Evolutionary conservation across 2,888 invertebrate genomes (phyloP), one percentile per base, ranked within the genome.

Genomic region (Ophion slaviceki): DNA sequence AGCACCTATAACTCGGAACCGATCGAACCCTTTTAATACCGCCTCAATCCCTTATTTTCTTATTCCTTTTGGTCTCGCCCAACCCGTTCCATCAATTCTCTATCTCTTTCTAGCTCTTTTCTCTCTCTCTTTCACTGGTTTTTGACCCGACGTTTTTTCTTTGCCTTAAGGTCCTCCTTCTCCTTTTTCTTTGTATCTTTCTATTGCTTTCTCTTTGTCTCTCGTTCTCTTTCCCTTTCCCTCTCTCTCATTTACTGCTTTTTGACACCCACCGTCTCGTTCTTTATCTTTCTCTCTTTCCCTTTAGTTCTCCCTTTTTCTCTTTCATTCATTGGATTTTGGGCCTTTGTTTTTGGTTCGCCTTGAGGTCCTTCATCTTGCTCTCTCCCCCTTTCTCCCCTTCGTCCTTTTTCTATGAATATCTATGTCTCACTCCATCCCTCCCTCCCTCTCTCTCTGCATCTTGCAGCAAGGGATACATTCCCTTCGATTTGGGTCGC

Each of bases 401-500:
- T 61, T 32, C 57, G 32, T 68, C 10, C 67, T 10, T 24, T 47
- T 11, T 47, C 47, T 47, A 10, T 47, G 2, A 24, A 24, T 14
- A 1, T 53, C 40, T 68, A 20, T 77, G 64, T 47, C 11, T 36
- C 64, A 61, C 53, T 80, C 62, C 40, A 32, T 71, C 53, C 11
- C 47, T 32, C 32, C 57, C 32, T 71, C 47, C 3, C 67, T 28
- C 77, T 57, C 45, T 75, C 40, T 75, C 66, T 72, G 20, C 20
- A 10, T 53, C 67, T 45, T 64, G 36, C 17, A 53, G 61, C 62
- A 61, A 40, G 67, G 53, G 61, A 59, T 79, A 81, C 64, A 81
- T 82, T 85, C 85, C 59, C 85, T 82, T 82, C 71, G 79, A 80
- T 80, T 72, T 75, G 62, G 80, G 86, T 83, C 80, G 87, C 81